Conservation (phyloP, 2,113 vertebrate species). For the Chunga burmeisteri region DNA sequence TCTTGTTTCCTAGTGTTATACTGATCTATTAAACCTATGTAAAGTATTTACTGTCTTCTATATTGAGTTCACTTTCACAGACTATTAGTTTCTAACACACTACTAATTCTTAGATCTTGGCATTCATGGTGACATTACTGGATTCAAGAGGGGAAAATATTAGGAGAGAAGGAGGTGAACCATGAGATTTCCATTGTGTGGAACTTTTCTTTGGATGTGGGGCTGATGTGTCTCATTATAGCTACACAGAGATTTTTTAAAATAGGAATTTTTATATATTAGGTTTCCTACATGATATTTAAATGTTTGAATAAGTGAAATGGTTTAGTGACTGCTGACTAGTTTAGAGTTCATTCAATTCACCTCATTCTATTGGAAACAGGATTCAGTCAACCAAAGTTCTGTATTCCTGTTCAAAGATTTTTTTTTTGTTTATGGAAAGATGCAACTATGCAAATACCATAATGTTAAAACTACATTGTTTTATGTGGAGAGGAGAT, state of each 20-base stretch:
- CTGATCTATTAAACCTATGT: not conserved
- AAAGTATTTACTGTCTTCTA: not conserved
- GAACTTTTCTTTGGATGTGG: not conserved
- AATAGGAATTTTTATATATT: not conserved
- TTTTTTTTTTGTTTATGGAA: not conserved
- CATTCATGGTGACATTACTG: not conserved
- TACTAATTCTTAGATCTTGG: not conserved
- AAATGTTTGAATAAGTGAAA: not conserved
- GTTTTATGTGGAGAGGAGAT: not conserved
- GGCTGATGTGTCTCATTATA: not conserved
- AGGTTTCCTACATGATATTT: not conserved
- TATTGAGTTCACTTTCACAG: not conserved
- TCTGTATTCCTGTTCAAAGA: not conserved
- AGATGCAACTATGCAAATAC: not conserved
- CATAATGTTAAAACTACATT: not conserved
- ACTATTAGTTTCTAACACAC: not conserved
- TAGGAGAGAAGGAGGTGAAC: not conserved
- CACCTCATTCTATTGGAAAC: not conserved
- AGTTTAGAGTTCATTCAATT: not conserved
- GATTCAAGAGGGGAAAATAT: not conserved
- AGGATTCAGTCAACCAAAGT: not conserved
- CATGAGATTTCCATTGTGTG: not conserved
- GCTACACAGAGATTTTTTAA: not conserved
- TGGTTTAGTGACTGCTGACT: not conserved
- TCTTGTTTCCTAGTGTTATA: not conserved